A percentile compares a stretch with the other conserved stretches of the same genome.
These are phyloP conservation scores for Rotaria macrura DNA, from an alignment of 2,888 invertebrate genomes.

Conservation along the genomic window DNA sequence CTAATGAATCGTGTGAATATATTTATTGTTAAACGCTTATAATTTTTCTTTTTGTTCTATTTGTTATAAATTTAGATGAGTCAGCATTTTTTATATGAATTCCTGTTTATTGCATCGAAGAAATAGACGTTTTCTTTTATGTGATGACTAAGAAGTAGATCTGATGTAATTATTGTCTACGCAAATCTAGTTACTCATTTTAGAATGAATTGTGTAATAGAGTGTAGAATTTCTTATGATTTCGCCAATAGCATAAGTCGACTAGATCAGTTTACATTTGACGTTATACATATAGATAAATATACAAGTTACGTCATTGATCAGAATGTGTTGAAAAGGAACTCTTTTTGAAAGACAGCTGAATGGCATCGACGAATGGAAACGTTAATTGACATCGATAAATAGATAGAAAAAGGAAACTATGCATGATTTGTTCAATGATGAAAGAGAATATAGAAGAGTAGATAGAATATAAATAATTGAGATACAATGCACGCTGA, in stretches of 20 bases:
- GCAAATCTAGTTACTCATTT: not conserved
- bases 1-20: not conserved
- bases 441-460: no score
- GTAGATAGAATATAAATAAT: no score
- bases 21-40: not conserved
- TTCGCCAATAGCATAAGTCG: not conserved
- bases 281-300: not conserved
- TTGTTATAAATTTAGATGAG: not conserved
- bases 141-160: no score
- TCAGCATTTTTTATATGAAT: not conserved
- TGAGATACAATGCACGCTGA: no score
- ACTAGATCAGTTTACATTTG: not conserved
- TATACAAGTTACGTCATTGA: not conserved
- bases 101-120: no score
- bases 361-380: not conserved
- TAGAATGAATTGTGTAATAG: not conserved
- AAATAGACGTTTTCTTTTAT: no score
- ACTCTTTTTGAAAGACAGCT: not conserved
- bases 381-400: not conserved
- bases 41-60: not conserved
- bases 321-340: not conserved
- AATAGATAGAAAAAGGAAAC: not conserved
- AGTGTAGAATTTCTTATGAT: not conserved
- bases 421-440: not conserved
- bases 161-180: not conserved